Evolutionary conservation across 2,888 invertebrate genomes (phyloP).

Genomic region (Nemapogon koenigi): DNA sequence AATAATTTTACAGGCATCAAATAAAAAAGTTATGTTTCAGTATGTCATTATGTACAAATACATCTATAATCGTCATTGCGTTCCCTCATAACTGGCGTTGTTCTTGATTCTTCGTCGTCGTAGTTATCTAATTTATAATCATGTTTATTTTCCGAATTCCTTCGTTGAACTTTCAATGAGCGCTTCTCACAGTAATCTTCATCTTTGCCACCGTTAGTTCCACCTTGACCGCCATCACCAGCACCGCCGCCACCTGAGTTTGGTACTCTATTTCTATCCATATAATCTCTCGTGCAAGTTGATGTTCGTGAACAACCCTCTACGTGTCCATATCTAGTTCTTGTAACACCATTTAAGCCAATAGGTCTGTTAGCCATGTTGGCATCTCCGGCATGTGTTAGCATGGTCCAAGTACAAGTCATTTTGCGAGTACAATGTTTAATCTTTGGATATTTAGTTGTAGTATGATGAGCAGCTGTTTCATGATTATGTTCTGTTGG

Average conservation of each 20-base stretch:
- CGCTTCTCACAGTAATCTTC: constrained; percentile 51
- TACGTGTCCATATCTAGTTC: constrained; percentile 48
- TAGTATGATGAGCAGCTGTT: constrained; percentile 27
- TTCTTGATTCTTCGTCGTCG: background rate
- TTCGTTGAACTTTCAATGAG: constrained; percentile 31
- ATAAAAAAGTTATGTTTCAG: no score
- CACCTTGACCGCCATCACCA: constrained; percentile 11
- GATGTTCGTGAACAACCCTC: constrained; percentile 51
- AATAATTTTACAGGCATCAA: no score
- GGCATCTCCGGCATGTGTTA: constrained; percentile 20
- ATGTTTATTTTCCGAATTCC: constrained; percentile 21
- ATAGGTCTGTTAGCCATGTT: constrained; percentile 12
- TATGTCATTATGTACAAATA: no score
- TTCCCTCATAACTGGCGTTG: no score
- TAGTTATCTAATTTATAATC: background rate
- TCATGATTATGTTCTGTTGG: constrained; percentile 7
- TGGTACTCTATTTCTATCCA: constrained; percentile 40
- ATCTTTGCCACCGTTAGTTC: constrained; percentile 22
- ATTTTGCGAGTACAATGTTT: constrained; percentile 46
- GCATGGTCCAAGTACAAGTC: constrained; percentile 51
- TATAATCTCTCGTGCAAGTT: constrained; percentile 45
- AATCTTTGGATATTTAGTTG: constrained; percentile 32
- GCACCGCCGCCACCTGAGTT: constrained; percentile 19
- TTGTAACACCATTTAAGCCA: constrained; percentile 24
- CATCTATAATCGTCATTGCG: no score